These are phyloP conservation scores for Lagopus muta DNA, from an alignment of 2,113 vertebrate species.

Conservation along the genomic window DNA sequence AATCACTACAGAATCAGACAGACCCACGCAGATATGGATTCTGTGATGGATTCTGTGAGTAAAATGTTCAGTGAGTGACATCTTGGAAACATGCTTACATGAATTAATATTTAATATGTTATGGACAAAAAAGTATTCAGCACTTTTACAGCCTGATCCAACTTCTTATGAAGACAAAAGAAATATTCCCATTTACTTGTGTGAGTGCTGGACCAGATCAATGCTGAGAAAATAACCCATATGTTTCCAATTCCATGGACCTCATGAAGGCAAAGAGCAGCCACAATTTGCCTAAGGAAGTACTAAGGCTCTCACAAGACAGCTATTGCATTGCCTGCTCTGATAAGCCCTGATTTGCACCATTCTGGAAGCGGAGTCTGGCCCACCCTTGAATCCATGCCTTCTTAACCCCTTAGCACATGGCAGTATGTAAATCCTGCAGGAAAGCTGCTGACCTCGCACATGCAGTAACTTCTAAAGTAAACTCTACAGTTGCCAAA, in stretches of 20 bases:
- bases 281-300: background rate
- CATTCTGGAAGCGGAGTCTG: background rate
- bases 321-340: background rate
- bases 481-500: conserved; percentile 69
- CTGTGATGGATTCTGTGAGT: background rate
- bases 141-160: background rate
- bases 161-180: background rate
- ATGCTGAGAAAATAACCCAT: background rate
- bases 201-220: background rate
- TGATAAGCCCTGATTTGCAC: background rate
- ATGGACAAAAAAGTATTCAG: background rate
- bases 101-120: conserved; percentile 1
- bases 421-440: conserved; percentile 25
- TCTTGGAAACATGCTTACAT: background rate
- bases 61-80: background rate
- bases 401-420: conserved; percentile 57
- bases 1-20: background rate
- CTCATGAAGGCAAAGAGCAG: background rate
- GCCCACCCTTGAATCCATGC: background rate
- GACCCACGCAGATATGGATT: background rate
- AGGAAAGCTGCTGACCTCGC: conserved; percentile 68
- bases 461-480: conserved; percentile 70
- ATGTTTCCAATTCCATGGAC: conserved; percentile 22
- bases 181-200: background rate
- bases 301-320: background rate